Evolutionary conservation across 53 echinoderm and acorn worm genomes (phyloP).

Genomic region (Holothuria leucospilota): DNA sequence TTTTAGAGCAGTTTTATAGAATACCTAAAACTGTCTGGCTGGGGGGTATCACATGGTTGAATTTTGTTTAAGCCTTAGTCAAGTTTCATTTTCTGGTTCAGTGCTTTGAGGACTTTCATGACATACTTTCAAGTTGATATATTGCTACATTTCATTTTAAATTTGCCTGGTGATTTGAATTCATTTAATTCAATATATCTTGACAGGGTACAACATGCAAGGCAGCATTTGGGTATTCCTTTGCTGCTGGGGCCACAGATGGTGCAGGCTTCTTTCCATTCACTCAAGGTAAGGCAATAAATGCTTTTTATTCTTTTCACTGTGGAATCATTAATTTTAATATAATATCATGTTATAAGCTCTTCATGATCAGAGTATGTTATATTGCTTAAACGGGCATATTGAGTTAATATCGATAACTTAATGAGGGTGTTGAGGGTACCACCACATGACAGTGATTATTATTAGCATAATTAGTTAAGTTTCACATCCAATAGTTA

Average conservation of each 20-base stretch:
- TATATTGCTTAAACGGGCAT: too few species aligned
- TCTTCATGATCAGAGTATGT: background rate
- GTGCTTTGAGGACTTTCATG: background rate
- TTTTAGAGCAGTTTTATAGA: too few species aligned
- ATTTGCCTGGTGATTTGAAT: background rate
- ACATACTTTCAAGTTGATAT: background rate
- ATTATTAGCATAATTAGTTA: too few species aligned
- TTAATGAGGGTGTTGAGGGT: too few species aligned
- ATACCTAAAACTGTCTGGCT: too few species aligned
- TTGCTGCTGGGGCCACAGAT: slow-evolving; percentile 97
- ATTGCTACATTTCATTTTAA: background rate
- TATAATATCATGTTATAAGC: background rate
- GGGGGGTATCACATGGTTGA: too few species aligned
- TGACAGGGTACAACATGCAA: slow-evolving; percentile 91
- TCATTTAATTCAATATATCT: background rate
- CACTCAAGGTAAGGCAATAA: slow-evolving; percentile 64
- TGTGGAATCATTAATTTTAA: background rate
- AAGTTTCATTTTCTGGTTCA: background rate
- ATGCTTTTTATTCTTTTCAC: background rate
- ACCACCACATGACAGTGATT: too few species aligned
- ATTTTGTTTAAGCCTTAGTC: too few species aligned
- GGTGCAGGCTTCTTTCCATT: slow-evolving; percentile 95
- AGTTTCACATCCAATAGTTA: too few species aligned
- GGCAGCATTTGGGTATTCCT: slow-evolving; percentile 90
- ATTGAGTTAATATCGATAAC: too few species aligned